Percentiles rank a stretch among this genome's conserved stretches.
These are phyloP conservation scores for Tangara arthus DNA, from an alignment of 2,797 vertebrate species.

Conservation along the genomic window DNA sequence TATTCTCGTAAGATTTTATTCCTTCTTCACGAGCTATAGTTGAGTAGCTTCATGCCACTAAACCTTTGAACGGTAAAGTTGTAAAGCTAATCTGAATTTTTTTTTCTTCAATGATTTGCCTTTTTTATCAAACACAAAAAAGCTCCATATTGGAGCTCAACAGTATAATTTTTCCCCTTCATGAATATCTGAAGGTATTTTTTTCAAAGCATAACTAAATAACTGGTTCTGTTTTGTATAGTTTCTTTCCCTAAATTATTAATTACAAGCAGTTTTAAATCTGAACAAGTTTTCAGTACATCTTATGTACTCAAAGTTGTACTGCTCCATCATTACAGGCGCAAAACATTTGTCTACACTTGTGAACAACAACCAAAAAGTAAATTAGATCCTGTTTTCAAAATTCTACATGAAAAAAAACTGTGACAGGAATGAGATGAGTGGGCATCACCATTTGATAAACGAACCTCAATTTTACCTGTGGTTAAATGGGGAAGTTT, in stretches of 20 bases:
- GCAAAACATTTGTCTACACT: not conserved
- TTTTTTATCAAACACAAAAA: not conserved
- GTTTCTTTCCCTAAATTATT: not conserved
- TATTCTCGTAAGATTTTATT: not conserved
- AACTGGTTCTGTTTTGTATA: not conserved
- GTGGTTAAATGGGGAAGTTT: not conserved
- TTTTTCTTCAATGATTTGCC: not conserved
- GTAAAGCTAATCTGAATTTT: not conserved
- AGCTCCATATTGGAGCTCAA: not conserved
- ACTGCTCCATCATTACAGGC: not conserved
- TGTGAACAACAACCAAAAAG: not conserved
- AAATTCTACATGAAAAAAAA: not conserved
- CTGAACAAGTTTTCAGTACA: not conserved
- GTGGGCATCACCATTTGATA: not conserved
- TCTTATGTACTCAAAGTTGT: not conserved
- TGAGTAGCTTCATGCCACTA: not conserved
- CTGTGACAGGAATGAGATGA: not conserved
- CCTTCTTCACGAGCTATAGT: not conserved
- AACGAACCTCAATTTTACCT: not conserved
- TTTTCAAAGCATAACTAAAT: not conserved
- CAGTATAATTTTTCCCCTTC: not conserved
- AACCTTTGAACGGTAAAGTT: not conserved
- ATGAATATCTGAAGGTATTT: not conserved
- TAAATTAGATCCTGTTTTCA: not conserved
- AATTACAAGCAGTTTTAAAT: not conserved